A percentile compares a stretch with the other conserved stretches of the same genome.
Conservation (phyloP, 1,140 invertebrate genomes). For the Calycopis cecrops region DNA sequence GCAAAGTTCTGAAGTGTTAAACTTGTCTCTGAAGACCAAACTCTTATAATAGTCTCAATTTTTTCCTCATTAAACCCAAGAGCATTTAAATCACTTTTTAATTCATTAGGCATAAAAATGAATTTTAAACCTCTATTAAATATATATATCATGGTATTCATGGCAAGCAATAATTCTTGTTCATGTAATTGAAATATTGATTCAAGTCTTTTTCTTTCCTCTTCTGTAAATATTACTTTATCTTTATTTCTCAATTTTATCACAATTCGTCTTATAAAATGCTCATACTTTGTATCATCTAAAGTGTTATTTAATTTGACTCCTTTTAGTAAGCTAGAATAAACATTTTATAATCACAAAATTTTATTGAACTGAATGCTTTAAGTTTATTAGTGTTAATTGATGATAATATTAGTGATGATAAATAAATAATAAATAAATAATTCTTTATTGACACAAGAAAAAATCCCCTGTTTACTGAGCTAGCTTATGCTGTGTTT, state of each 20-base stretch:
- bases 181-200: constrained; percentile 56
- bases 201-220: constrained; percentile 51
- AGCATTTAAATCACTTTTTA: constrained; percentile 46
- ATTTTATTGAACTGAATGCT: no score
- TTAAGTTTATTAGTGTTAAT: no score
- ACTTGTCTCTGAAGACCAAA: constrained; percentile 59
- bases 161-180: constrained; percentile 43
- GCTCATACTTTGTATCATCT: constrained; percentile 55
- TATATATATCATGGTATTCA: constrained; percentile 55
- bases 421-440: no score
- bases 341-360: constrained; percentile 18
- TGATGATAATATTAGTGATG: no score
- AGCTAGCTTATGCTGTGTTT: no score
- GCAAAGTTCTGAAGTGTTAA: constrained; percentile 45
- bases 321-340: constrained; percentile 54
- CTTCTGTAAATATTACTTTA: constrained; percentile 53
- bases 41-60: constrained; percentile 46
- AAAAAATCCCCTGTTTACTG: no score
- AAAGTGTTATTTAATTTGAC: constrained; percentile 45
- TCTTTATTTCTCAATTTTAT: constrained; percentile 48
- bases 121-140: constrained; percentile 57
- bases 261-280: constrained; percentile 52
- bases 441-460: no score
- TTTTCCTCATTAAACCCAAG: constrained; percentile 54
- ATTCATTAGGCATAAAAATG: constrained; percentile 57